phyloP scores from a whole-genome alignment of 2,888 invertebrate genomes.

The Troides helena region DNA sequence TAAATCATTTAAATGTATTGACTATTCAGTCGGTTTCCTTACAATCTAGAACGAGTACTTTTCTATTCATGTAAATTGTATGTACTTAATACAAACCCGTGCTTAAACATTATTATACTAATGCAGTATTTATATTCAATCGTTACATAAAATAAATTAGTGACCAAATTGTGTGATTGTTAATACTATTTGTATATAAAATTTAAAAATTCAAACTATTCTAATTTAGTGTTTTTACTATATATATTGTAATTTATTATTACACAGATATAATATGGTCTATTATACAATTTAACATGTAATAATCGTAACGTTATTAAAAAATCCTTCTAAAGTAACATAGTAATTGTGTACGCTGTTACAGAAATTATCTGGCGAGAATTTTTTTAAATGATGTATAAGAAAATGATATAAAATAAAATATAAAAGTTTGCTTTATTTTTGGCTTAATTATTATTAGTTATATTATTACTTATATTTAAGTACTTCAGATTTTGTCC shows the following conservation, averaged over 20 bases:
- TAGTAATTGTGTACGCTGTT: not conserved
- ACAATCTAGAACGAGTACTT: constrained; percentile 53
- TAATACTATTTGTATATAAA: constrained; percentile 4
- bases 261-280: not conserved
- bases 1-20: constrained; percentile 72
- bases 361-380: too few relatives aligned
- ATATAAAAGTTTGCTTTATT: not conserved
- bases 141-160: not conserved
- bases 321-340: constrained; percentile 1
- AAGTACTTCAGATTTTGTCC: not conserved
- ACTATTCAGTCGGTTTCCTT: constrained; percentile 80
- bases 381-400: too few relatives aligned
- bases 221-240: not conserved
- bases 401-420: too few relatives aligned
- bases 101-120: constrained; percentile 14
- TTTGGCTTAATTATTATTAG: not conserved
- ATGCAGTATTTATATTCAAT: constrained; percentile 16
- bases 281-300: not conserved
- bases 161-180: constrained; percentile 11
- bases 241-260: not conserved
- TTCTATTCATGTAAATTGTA: constrained; percentile 32
- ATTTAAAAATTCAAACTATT: constrained; percentile 3
- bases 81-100: constrained; percentile 23
- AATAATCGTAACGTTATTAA: not conserved
- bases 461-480: not conserved